Evolutionary conservation across 1,140 invertebrate species (phyloP).

Genomic region (Thalassaphorura encarpata): DNA sequence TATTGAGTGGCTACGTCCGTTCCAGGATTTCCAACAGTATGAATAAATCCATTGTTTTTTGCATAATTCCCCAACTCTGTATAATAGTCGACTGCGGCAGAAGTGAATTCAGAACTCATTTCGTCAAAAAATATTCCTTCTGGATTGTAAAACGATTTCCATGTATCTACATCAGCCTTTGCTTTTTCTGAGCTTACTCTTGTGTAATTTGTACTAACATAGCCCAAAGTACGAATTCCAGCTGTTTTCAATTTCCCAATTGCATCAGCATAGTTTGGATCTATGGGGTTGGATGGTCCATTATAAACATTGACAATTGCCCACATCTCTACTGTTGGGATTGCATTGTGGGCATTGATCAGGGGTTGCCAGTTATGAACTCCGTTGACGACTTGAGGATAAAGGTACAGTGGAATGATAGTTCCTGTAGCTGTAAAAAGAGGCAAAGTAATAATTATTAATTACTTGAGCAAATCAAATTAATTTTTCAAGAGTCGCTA

Average conservation of each 20-base stretch:
- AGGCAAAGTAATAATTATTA: too few species aligned
- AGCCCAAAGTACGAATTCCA: slow-evolving; percentile 16
- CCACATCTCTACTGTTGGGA: slow-evolving; percentile 15
- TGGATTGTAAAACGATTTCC: slow-evolving; percentile 1
- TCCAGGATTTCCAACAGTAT: slow-evolving; percentile 26
- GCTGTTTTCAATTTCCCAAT: slow-evolving; percentile 7
- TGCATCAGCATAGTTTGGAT: neutral
- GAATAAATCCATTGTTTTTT: slow-evolving; percentile 6
- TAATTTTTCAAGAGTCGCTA: too few species aligned
- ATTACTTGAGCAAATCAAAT: too few species aligned
- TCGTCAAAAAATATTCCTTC: slow-evolving; percentile 27
- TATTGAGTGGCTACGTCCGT: neutral
- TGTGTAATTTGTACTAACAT: slow-evolving; percentile 16
- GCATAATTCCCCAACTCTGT: slow-evolving; percentile 4
- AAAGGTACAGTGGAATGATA: slow-evolving; percentile 23
- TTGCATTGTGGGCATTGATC: slow-evolving; percentile 7
- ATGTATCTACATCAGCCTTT: slow-evolving; percentile 11
- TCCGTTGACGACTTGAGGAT: slow-evolving; percentile 8
- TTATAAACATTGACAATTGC: slow-evolving; percentile 23
- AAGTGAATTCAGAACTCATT: slow-evolving; percentile 9
- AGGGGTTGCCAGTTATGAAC: slow-evolving; percentile 16
- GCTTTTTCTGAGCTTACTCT: neutral
- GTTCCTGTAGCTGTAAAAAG: slow-evolving; percentile 11
- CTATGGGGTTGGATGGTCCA: slow-evolving; percentile 8
- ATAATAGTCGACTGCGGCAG: slow-evolving; percentile 8